phyloP scores from a whole-genome alignment of 1,140 invertebrate genomes.

The Eueides isabella region DNA sequence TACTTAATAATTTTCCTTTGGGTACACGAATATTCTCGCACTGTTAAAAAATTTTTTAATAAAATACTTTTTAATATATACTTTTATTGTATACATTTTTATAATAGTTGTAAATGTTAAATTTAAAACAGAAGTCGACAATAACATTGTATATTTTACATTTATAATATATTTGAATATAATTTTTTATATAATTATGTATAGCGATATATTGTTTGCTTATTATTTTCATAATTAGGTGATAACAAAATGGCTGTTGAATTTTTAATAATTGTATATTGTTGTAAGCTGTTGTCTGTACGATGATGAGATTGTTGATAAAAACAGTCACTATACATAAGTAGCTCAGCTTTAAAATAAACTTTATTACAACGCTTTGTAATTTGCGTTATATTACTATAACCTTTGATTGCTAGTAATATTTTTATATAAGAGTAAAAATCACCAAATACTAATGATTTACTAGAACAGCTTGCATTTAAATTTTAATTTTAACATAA shows the following conservation, averaged over 20 bases:
- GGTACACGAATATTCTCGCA: too few species aligned
- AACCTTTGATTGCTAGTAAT: neutral
- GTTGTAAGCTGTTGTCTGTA: conserved; percentile 65
- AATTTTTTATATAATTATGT: neutral
- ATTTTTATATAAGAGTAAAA: neutral
- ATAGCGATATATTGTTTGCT: neutral
- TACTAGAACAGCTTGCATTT: neutral
- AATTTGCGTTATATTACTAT: neutral
- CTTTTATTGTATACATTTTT: neutral
- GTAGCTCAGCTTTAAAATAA: conserved; percentile 55
- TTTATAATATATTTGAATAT: neutral
- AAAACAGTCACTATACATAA: conserved; percentile 38
- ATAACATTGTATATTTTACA: neutral
- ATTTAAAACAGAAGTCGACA: neutral
- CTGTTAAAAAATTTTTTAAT: too few species aligned
- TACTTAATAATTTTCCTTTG: too few species aligned
- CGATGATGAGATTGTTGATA: conserved; percentile 65
- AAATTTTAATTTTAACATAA: neutral
- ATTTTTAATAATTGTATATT: conserved; percentile 68
- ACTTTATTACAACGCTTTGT: conserved; percentile 4
- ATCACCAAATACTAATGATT: neutral
- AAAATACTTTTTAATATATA: too few species aligned
- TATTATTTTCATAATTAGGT: conserved; percentile 50
- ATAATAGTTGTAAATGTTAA: neutral
- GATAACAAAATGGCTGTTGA: conserved; percentile 77